Base-by-base conservation (phyloP, 2,797 vertebrate species). In the Sitta carolinensis region DNA sequence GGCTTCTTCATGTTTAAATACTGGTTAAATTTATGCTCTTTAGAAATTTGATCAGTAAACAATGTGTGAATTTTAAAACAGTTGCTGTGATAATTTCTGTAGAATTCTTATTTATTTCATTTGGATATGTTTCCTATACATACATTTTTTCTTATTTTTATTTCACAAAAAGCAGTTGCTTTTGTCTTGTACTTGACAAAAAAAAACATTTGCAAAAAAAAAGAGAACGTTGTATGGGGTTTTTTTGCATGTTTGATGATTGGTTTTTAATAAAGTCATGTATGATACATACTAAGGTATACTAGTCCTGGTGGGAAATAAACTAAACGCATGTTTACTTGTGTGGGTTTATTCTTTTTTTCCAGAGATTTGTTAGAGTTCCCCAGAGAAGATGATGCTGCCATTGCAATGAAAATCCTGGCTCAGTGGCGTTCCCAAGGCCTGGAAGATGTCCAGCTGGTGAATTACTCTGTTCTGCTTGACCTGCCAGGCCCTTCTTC, bases 381-480 rank as follows among this genome's bases (percentile, higher is more conserved):
- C 45, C 89, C 97, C 91, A 74, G 90, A 77, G 97, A 98, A 87
- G 97, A 97, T 9, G 98, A 98, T 83, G 97, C 96, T 76, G 98
- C 98, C 55, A 84, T 98, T 88, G 98, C 98, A 75, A 94, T 96
- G 94, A 97, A 97, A 67, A 98, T 99, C 68, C 98, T 97, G 97
- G 97, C 93, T 90, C 98, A 97, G n/a, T 99, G 99, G 99, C 97
- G 96, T 69, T 98, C 98, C 66, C 96, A 98, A 42, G 99, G 99
- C 66, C 97, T 99, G 91, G 98, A 98, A 75, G 98, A 99, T n/a
- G 97, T 99, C 86, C 98, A 73, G 78, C 94, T 99, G 88, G 97
- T 98, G 94, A 99, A 99, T 98, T 99, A 99, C 93, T 98, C 98
- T 1, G 98, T 99, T 85, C 97, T 99, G 87, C 97, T 99, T 84